Evolutionary conservation across 2,888 invertebrate species (phyloP).

Genomic region (Volucella inflata): DNA sequence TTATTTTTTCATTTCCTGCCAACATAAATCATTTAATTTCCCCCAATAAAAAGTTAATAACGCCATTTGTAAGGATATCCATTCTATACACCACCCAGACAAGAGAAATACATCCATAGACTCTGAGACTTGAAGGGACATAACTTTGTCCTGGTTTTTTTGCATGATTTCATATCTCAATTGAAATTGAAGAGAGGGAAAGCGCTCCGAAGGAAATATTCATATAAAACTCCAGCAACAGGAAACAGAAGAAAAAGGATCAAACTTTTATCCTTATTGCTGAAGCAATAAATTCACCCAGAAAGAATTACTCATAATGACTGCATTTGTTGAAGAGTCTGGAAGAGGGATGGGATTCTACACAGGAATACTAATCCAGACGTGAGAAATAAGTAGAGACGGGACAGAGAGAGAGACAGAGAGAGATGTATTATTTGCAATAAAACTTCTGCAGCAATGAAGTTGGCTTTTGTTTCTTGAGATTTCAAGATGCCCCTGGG

Average conservation of each 20-base stretch:
- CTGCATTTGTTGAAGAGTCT: conserved; percentile 39
- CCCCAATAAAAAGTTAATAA: conserved; percentile 62
- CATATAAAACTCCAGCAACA: conserved; percentile 8
- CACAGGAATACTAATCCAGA: neutral
- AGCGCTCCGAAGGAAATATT: neutral
- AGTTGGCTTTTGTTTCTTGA: neutral
- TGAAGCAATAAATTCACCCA: conserved; percentile 58
- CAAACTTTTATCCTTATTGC: conserved; percentile 66
- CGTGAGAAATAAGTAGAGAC: neutral
- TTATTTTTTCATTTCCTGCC: conserved; percentile 43
- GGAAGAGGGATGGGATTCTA: conserved; percentile 3
- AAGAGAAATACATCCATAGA: conserved; percentile 8
- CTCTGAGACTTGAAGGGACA: neutral
- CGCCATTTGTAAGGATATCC: conserved; percentile 53
- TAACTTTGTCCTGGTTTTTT: conserved; percentile 13
- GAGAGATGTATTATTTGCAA: conserved; percentile 43
- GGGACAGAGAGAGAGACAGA: too few species aligned
- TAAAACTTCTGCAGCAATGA: conserved; percentile 40
- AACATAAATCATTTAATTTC: conserved; percentile 54
- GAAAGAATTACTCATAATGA: conserved; percentile 68
- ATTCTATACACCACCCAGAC: neutral
- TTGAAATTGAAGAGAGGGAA: conserved; percentile 49
- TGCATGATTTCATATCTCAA: conserved; percentile 58
- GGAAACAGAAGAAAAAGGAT: conserved; percentile 46
- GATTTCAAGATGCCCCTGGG: neutral